These are phyloP conservation scores for Hippoglossus stenolepis DNA, from an alignment of 2,113 vertebrate genomes.

Conservation along the genomic window DNA sequence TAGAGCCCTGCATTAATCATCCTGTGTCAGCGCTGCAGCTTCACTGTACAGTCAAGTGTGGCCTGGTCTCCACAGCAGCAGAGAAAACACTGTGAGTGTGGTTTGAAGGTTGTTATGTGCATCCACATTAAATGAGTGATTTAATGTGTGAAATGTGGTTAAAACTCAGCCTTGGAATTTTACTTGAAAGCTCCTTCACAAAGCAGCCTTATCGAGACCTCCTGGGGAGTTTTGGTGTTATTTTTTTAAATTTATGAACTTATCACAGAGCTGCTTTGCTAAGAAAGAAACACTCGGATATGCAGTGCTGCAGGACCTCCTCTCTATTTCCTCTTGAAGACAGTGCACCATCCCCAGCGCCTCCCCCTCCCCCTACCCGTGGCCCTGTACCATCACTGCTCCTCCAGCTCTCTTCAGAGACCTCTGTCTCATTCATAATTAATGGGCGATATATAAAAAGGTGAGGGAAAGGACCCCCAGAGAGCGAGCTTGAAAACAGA, in stretches of 20 bases:
- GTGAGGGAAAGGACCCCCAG: conserved; percentile 27
- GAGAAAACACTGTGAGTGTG: neutral
- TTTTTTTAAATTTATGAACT: neutral
- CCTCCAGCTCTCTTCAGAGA: conserved; percentile 36
- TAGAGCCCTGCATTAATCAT: conserved; percentile 58
- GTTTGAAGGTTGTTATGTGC: conserved; percentile 38
- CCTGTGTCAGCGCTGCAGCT: conserved; percentile 37
- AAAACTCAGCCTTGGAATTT: neutral
- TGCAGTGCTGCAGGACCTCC: conserved; percentile 14
- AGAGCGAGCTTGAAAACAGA: conserved; percentile 32
- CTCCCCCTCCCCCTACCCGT: neutral
- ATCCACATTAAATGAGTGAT: neutral
- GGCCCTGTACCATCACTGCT: conserved; percentile 32
- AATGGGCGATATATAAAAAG: conserved; percentile 47
- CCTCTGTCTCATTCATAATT: conserved; percentile 60
- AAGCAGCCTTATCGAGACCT: neutral
- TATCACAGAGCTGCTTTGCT: neutral
- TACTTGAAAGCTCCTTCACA: neutral
- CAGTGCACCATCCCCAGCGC: neutral
- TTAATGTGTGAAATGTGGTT: neutral
- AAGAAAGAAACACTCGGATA: neutral
- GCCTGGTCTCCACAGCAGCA: conserved; percentile 12
- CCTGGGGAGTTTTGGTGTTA: neutral
- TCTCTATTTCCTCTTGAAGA: conserved; percentile 12
- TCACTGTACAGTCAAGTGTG: conserved; percentile 34